These are phyloP conservation scores for Portunus trituberculatus DNA, from an alignment of 1,140 invertebrate genomes.

Conservation along the genomic window DNA sequence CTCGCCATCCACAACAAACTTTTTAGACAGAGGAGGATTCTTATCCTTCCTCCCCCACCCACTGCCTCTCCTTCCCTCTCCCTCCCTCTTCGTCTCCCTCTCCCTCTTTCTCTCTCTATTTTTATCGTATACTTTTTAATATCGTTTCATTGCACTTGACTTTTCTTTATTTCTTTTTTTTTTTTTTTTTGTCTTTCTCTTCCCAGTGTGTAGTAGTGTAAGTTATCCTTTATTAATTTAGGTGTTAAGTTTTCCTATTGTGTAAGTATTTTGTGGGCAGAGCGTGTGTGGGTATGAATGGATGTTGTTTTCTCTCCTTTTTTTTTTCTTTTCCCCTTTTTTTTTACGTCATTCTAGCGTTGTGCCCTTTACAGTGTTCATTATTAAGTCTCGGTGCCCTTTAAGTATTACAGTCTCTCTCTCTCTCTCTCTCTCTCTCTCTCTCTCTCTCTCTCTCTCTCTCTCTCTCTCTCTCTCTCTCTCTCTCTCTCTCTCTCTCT, in stretches of 20 bases:
- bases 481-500: not conserved
- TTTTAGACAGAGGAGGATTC: constrained; percentile 37
- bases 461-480: not conserved
- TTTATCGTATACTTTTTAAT: too few species aligned
- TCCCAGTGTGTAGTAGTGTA: not conserved
- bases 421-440: constrained; percentile 20
- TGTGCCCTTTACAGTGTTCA: too few species aligned
- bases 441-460: constrained; percentile 17
- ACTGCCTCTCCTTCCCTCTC: not conserved
- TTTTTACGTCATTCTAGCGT: not conserved
- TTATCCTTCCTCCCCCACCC: not conserved
- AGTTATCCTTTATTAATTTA: not conserved
- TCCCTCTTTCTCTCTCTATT: not conserved
- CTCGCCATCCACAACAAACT: constrained; percentile 38
- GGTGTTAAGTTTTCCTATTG: not conserved
- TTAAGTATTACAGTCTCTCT: not conserved
- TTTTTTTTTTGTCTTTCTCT: not conserved
- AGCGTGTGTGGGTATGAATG: not conserved
- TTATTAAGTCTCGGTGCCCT: too few species aligned
- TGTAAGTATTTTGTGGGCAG: not conserved
- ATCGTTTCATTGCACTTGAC: too few species aligned
- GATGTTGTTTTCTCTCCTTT: not conserved
- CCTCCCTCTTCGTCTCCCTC: not conserved
- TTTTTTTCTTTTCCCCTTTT: not conserved
- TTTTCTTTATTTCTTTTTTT: not conserved